Base-by-base conservation (phyloP, 2,888 invertebrate genomes). In the Pantelozetes paolii region DNA sequence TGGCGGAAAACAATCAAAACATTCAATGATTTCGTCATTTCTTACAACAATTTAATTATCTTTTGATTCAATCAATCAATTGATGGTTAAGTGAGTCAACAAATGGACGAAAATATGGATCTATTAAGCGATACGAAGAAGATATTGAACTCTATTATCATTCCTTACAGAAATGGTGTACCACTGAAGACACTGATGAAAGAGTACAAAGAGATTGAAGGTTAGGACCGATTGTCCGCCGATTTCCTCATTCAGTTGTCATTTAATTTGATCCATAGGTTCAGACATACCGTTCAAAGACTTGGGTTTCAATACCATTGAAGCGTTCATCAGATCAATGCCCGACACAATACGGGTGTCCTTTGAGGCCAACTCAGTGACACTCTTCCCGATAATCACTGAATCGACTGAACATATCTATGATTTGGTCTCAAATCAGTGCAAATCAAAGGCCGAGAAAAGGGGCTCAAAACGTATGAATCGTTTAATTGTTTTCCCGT, bases 321-420 rank as follows among this genome's bases (percentile, higher is more conserved):
- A 28, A n/a, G 18, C 30, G 6, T n/a, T 59, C 15, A 30, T 59
- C 18, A 59, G 9, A 9, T 59, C 59, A 32, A 59, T 59, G 59
- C 30, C 30, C 2, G 32, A 59, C 13, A 32, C 28, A 30, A n/a
- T 59, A n/a, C 11, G 28, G 13, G 15, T 32, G 1, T 13, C 28
- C 5, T 28, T 11, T 2, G 59, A 59, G 11, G 5, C 5, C 30
- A 28, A 59, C 15, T 59, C 59, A 6, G 6, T 30, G 13, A 36
- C 36, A 36, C 32, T 59, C 30, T 59, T 18, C 30, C 28, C 59
- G 1, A 32, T 59, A 2, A 28, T 26, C 18, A 59, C 28, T 28
- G 59, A 59, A 9, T 59, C 59, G 9, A 59, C 59, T 2, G 59
- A 59, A 32, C 59, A 59, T 18, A 59, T 59, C 59, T 18, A 30